Conservation (phyloP, 2,888 invertebrate species). For the Drosophila falleni region DNA sequence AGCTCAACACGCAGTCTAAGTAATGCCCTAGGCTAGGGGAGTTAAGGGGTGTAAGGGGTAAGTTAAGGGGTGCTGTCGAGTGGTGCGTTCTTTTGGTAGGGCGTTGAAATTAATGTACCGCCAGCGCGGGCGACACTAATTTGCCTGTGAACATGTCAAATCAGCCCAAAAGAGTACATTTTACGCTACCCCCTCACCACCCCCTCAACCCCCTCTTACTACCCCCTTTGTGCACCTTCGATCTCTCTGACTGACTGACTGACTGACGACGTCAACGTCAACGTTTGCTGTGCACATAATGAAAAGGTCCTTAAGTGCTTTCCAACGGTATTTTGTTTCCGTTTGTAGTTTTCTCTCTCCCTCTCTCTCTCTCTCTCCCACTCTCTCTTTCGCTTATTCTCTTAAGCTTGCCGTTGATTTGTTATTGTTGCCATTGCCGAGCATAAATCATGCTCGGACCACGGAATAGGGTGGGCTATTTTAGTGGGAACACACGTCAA, state of each 20-base stretch:
- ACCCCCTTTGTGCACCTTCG: too few relatives aligned
- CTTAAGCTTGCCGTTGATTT: constrained; percentile 66
- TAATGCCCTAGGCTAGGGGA: background rate
- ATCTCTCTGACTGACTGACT: constrained; percentile 19
- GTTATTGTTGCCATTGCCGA: constrained; percentile 75
- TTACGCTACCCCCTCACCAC: constrained; percentile 59
- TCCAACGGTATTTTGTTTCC: constrained; percentile 84
- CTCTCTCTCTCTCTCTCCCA: constrained; percentile 1
- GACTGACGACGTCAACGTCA: constrained; percentile 15
- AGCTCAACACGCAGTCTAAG: constrained; percentile 58
- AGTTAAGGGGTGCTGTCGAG: background rate
- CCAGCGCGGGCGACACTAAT: constrained; percentile 77
- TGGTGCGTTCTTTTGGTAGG: constrained; percentile 12
- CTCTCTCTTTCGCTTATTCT: constrained; percentile 11
- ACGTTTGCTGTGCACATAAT: constrained; percentile 72
- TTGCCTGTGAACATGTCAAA: constrained; percentile 82
- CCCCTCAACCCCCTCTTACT: background rate
- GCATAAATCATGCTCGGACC: constrained; percentile 80
- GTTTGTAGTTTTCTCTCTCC: constrained; percentile 70
- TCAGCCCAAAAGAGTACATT: constrained; percentile 74
- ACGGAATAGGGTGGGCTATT: constrained; percentile 15
- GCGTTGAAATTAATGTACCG: constrained; percentile 77
- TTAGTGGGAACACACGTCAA: constrained; percentile 65
- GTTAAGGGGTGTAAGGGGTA: background rate
- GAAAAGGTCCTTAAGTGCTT: constrained; percentile 84